Evolutionary conservation across 2,113 vertebrate species (phyloP).

Genomic region (Callaeas wilsoni): DNA sequence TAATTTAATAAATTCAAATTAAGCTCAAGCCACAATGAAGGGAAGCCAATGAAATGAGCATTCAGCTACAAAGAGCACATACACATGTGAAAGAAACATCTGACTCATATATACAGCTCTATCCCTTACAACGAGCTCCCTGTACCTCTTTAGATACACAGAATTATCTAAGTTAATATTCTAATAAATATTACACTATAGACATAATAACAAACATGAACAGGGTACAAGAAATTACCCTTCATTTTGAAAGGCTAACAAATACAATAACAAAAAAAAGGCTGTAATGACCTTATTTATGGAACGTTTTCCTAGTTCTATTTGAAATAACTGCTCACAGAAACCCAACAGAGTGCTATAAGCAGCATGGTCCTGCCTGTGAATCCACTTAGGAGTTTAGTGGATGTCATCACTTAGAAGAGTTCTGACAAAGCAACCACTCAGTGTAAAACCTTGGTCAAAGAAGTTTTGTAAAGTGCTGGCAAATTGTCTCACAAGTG

Average conservation of each 20-base stretch:
- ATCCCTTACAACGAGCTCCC: neutral
- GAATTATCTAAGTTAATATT: neutral
- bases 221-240: neutral
- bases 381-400: neutral
- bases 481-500: neutral
- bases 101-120: neutral
- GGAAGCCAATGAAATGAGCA: neutral
- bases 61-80: neutral
- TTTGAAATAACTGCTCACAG: neutral
- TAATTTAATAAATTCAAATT: conserved; percentile 12
- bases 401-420: neutral
- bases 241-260: neutral
- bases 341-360: neutral
- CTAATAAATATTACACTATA: neutral
- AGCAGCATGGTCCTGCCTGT: neutral
- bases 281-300: no score
- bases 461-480: neutral
- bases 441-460: neutral
- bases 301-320: neutral
- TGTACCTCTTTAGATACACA: neutral
- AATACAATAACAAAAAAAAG: neutral
- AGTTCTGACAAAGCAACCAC: neutral
- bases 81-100: neutral
- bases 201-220: neutral
- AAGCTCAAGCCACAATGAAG: neutral